Evolutionary conservation across 2,888 invertebrate species (phyloP), one percentile per base, ranked within the genome.

Genomic region (Helleia helle): DNA sequence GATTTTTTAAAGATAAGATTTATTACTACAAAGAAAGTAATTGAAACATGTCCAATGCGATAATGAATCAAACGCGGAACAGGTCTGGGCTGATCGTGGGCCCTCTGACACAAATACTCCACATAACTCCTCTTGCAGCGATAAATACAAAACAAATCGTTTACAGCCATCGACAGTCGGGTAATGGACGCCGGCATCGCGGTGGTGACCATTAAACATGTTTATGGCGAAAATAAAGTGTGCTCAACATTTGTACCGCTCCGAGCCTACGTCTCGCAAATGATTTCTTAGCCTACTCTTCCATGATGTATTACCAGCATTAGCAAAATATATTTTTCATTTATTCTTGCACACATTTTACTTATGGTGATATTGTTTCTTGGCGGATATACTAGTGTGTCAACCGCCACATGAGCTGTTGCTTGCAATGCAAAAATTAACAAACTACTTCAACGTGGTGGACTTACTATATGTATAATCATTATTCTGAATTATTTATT

Each of bases 61-160:
- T 22, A 22, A 22, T 22, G 22, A 22, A 22, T 22, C 22, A 22
- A 2, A 22, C 22, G 3, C 15, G 3, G 15, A 25, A 17, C 39
- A n/a, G 25, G 25, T 36, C 39, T 9, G 27, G 41, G 22, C 22
- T 2, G 27, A 40, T 41, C 44, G 53, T 48, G 44, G 42, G 40
- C n/a, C 42, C 44, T 57, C 44, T 59, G 68, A 63, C 65, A 65
- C 58, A 62, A 62, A 65, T 62, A 62, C 55, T 52, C 41, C 18
- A 50, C 59, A 71, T 71, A 69, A 70, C 62, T 72, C 56, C 50
- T 66, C 59, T 65, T 70, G 71, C 68, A 50, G 58, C 58, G 48
- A 59, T 67, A 68, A 65, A 65, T 62, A 62, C 49, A 54, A 51
- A 62, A 55, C 36, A 38, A 64, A 60, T 62, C 56, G 62, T 62